Percentiles rank a stretch among this genome's conserved stretches.
Conservation (phyloP, 2,888 invertebrate genomes). For the Ypsolopha sequella region DNA sequence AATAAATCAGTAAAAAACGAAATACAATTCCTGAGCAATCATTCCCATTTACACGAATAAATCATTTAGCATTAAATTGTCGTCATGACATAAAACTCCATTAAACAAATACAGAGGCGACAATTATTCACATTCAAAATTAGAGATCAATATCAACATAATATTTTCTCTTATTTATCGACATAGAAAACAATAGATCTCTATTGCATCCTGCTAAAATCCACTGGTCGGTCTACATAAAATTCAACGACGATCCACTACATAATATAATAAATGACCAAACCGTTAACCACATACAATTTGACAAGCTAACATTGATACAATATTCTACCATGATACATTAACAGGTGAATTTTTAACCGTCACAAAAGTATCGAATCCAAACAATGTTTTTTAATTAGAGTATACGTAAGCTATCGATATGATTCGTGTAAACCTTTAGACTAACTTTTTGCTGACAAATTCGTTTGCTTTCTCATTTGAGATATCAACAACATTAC, state of each 20-base stretch:
- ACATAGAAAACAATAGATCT: slow-evolving; percentile 3
- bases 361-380: slow-evolving; percentile 50
- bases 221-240: slow-evolving; percentile 17
- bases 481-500: slow-evolving; percentile 1
- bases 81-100: slow-evolving; percentile 9
- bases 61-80: slow-evolving; percentile 7
- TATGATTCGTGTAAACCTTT: slow-evolving; percentile 58
- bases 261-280: slow-evolving; percentile 48
- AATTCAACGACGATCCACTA: slow-evolving; percentile 51
- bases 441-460: slow-evolving; percentile 35
- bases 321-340: slow-evolving; percentile 59
- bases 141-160: slow-evolving; percentile 29
- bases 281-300: slow-evolving; percentile 51
- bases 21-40: slow-evolving; percentile 65
- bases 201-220: not conserved
- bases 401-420: slow-evolving; percentile 47
- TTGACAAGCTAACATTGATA: slow-evolving; percentile 63
- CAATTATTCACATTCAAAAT: slow-evolving; percentile 38
- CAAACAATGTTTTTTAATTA: slow-evolving; percentile 38
- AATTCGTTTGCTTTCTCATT: slow-evolving; percentile 25
- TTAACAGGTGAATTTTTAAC: slow-evolving; percentile 65
- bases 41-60: slow-evolving; percentile 13
- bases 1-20: slow-evolving; percentile 2
- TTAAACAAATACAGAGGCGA: slow-evolving; percentile 37
- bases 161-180: slow-evolving; percentile 3